Percentiles rank a stretch among this genome's conserved stretches.
Evolutionary conservation across 1,140 invertebrate species (phyloP).

Genomic region (Heliconius himera): DNA sequence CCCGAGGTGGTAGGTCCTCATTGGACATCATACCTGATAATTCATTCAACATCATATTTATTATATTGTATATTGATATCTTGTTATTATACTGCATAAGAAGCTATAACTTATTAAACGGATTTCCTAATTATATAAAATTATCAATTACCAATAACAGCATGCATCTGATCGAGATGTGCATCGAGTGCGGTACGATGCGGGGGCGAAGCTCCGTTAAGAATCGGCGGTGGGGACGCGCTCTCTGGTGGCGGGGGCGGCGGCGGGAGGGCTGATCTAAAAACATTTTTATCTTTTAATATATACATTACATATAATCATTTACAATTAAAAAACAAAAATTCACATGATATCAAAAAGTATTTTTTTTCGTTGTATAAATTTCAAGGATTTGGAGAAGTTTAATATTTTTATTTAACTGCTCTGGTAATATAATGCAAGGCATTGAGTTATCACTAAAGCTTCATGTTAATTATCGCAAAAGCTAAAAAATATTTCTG

Average conservation of each 20-base stretch:
- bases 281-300: conserved; percentile 8
- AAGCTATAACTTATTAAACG: no score
- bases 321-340: no score
- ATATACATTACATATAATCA: not conserved
- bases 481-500: not conserved
- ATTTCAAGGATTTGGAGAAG: no score
- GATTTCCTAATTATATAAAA: not conserved
- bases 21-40: conserved; percentile 78
- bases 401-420: no score
- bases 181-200: conserved; percentile 75
- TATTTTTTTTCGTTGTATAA: no score
- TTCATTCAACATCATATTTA: no score
- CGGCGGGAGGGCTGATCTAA: conserved; percentile 87
- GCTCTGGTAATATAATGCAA: no score
- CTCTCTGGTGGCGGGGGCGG: conserved; percentile 90
- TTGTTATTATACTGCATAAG: no score
- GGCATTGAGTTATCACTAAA: no score
- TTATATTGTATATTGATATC: no score
- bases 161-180: conserved; percentile 74
- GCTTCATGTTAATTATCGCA: not conserved
- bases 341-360: no score
- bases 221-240: conserved; percentile 53
- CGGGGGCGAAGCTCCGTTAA: conserved; percentile 82
- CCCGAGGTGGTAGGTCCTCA: conserved; percentile 86
- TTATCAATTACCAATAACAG: conserved; percentile 60